A percentile compares a stretch with the other conserved stretches of the same genome.
Conservation (phyloP, 2,888 invertebrate genomes). For the Fissipunctia ypsillon region DNA sequence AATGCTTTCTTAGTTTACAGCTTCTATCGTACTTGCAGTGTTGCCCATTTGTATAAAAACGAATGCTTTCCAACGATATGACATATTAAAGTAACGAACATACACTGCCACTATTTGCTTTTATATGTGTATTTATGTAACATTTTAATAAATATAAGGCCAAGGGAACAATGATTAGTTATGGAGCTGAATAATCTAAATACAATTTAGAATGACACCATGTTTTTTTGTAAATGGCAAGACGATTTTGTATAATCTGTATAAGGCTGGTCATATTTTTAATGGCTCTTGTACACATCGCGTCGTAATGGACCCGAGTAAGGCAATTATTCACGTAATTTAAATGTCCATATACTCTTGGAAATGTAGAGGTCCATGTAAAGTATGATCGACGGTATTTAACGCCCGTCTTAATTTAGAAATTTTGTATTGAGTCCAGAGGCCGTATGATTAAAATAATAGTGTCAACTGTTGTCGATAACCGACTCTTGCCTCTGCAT, state of each 20-base stretch:
- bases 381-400: background rate
- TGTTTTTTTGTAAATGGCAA: constrained; percentile 43
- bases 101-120: constrained; percentile 78
- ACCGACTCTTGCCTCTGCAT: constrained; percentile 68
- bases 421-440: background rate
- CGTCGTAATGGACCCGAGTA: background rate
- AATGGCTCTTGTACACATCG: background rate
- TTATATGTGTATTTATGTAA: constrained; percentile 62
- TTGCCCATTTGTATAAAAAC: constrained; percentile 31
- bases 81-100: constrained; percentile 56
- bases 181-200: constrained; percentile 51
- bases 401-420: background rate
- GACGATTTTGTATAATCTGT: constrained; percentile 31
- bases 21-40: constrained; percentile 11
- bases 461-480: constrained; percentile 31
- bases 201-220: constrained; percentile 42
- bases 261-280: constrained; percentile 31
- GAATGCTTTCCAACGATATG: constrained; percentile 41
- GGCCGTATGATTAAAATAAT: background rate
- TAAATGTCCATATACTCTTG: background rate
- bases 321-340: background rate
- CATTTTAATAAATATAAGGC: constrained; percentile 67
- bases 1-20: no score
- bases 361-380: background rate
- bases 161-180: constrained; percentile 79